Evolutionary conservation across 2,888 invertebrate species (phyloP), one percentile per base, ranked within the genome.

Genomic region (Macaria liturata): DNA sequence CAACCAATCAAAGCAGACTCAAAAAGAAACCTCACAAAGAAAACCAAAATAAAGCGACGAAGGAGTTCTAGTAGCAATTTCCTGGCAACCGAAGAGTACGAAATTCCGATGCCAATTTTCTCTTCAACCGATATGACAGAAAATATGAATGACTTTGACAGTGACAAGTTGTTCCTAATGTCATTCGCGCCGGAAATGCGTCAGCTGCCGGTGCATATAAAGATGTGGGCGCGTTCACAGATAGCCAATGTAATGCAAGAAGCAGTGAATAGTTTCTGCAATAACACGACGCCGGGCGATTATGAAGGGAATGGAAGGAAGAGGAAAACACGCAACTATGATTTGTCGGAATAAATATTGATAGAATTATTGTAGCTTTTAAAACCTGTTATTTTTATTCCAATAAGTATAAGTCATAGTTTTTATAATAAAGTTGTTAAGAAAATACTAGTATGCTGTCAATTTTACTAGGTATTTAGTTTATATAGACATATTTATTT

Each of bases 161-260:
- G 83, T 57, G 91, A 91, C 48, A 83, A 71, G 40, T 62, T 89
- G 59, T 91, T 91, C 54, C 73, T 91, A 1, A 66, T 91, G 34
- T 91, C 91, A 0, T 91, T 91, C 60, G 69, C 88, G 31, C 90
- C 90, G 6, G 91, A 91, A 71, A 85, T 91, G 82, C 79, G 82
- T 52, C 87, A 86, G 65, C 64, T 91, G 32, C 90, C 90, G 0
- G 61, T 81, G 1, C 80, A 89, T 65, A 77, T 89, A 32, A 91
- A 90, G 74, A 91, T 91, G 91, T 91, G 91, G 91, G 86, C 84
- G 49, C 65, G 91, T 9, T 83, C 89, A 0, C 88, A 89, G 70
- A 87, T 91, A 56, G 90, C 91, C 0, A 87, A 80, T 51, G 71
- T 87, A 0, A 91, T 91, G 91, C 90, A 91, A 67, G 90, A 91